phyloP scores from a whole-genome alignment of 1,140 invertebrate genomes.

The Papilio dardanus region DNA sequence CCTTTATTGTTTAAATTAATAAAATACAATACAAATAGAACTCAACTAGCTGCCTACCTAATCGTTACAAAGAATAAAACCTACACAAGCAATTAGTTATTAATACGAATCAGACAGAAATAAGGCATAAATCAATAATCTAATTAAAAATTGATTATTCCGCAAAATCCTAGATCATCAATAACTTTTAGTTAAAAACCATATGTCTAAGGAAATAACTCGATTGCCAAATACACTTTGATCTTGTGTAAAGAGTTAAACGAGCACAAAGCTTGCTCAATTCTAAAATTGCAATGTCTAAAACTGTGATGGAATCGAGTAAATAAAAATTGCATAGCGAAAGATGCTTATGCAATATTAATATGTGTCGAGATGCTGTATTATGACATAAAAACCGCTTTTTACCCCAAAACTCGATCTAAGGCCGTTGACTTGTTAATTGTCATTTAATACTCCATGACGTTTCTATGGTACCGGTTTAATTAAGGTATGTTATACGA shows the following conservation, averaged over 20 bases:
- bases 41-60: not conserved
- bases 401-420: not conserved
- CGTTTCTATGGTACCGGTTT: not conserved
- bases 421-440: constrained; percentile 5
- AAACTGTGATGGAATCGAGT: not conserved
- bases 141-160: too few species aligned
- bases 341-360: not conserved
- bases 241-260: not conserved
- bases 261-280: not conserved
- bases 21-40: not conserved
- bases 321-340: not conserved
- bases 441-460: not conserved
- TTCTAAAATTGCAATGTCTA: not conserved
- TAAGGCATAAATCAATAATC: too few species aligned
- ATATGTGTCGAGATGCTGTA: not conserved
- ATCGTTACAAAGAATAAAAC: not conserved
- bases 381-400: not conserved
- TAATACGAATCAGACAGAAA: too few species aligned
- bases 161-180: too few species aligned
- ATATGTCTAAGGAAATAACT: too few species aligned
- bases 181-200: too few species aligned
- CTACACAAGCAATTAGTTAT: too few species aligned
- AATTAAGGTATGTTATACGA: not conserved
- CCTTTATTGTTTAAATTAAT: not conserved
- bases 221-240: not conserved